A percentile compares a stretch with the other conserved stretches of the same genome.
Conservation (phyloP, 2,888 invertebrate species). For the Cenopis cana region DNA sequence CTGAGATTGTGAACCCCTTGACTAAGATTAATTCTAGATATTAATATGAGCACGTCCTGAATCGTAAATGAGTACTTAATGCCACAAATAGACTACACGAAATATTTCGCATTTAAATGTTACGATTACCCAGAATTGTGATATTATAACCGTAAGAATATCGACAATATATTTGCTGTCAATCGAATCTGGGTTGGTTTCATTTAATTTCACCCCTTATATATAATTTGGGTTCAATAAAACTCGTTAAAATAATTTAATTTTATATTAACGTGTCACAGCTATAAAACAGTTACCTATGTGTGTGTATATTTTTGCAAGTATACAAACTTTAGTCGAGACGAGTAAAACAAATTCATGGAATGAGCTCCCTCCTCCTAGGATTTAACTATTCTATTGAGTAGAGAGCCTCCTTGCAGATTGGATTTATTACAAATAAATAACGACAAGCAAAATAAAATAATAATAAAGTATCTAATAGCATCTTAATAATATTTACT, state of each 20-base stretch:
- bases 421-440: constrained; percentile 23
- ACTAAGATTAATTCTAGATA: constrained; percentile 11
- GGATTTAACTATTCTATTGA: constrained; percentile 6
- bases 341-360: constrained; percentile 13
- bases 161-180: constrained; percentile 50
- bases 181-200: constrained; percentile 24
- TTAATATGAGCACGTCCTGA: constrained; percentile 26
- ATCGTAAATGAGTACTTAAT: constrained; percentile 37
- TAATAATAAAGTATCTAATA: constrained; percentile 43
- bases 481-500: constrained; percentile 47
- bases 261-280: constrained; percentile 37
- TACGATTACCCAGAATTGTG: constrained; percentile 65
- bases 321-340: constrained; percentile 10
- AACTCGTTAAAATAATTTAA: constrained; percentile 31
- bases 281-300: constrained; percentile 23
- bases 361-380: not conserved
- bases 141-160: constrained; percentile 66
- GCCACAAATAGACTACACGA: constrained; percentile 47
- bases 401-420: constrained; percentile 34
- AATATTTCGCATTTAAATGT: constrained; percentile 70
- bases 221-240: constrained; percentile 25
- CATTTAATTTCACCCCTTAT: constrained; percentile 11
- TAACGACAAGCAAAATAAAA: constrained; percentile 38
- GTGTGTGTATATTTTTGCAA: constrained; percentile 29
- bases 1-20: constrained; percentile 14